Evolutionary conservation across 2,797 vertebrate species (phyloP).

Genomic region (Gouania willdenowi): DNA sequence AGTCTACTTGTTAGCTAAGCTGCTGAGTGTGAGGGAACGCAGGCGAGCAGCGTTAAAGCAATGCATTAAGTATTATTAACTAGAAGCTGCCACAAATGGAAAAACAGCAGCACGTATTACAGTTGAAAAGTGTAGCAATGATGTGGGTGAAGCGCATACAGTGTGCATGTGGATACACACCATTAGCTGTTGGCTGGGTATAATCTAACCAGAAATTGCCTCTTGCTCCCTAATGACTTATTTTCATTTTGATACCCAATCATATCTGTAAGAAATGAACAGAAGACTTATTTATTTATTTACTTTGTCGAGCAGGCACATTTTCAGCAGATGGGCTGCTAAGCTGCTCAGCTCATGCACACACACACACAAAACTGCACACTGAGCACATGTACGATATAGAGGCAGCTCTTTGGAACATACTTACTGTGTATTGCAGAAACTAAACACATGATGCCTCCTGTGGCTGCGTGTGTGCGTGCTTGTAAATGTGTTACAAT

Average conservation of each 20-base stretch:
- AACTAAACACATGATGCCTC: neutral
- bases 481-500: neutral
- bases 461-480: too few relatives aligned
- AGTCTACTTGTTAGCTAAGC: constrained; percentile 29
- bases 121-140: constrained; percentile 3
- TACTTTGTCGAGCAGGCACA: constrained; percentile 48
- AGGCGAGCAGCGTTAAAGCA: constrained; percentile 18
- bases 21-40: constrained; percentile 24
- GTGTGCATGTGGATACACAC: neutral
- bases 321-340: constrained; percentile 32
- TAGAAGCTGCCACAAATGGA: neutral
- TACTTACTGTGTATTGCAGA: neutral
- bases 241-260: constrained; percentile 43
- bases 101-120: neutral
- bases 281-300: constrained; percentile 33
- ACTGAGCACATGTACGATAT: neutral
- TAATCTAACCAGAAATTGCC: constrained; percentile 35
- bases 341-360: constrained; percentile 4
- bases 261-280: constrained; percentile 35
- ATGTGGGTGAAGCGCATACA: neutral
- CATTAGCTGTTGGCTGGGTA: constrained; percentile 17
- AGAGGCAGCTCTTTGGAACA: constrained; percentile 10
- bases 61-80: constrained; percentile 32
- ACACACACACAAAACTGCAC: neutral
- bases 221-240: constrained; percentile 34